A percentile compares a stretch with the other conserved stretches of the same genome.
These are phyloP conservation scores for Merluccius polli DNA, from an alignment of 2,797 vertebrate species.

Conservation along the genomic window DNA sequence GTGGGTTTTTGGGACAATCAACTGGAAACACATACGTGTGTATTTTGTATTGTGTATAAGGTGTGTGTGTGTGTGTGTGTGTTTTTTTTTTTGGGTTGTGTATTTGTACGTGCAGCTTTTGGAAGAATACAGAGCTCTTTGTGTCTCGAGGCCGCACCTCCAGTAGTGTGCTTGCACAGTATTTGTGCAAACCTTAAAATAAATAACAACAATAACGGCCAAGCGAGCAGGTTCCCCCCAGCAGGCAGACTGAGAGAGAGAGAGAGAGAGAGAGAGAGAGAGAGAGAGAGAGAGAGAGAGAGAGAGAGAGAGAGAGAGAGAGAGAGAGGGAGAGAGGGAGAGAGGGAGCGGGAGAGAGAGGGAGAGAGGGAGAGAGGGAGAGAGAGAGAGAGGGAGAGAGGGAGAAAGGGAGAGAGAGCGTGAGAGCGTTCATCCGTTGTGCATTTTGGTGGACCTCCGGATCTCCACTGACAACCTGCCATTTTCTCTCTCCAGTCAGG, in stretches of 20 bases:
- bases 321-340: no score
- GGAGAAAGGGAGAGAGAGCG: not conserved
- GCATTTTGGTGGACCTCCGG: conserved; percentile 50
- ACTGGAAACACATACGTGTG: not conserved
- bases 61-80: not conserved
- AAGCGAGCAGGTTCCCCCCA: no score
- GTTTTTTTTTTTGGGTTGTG: not conserved
- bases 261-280: not conserved
- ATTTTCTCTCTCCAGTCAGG: conserved; percentile 84
- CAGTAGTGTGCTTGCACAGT: not conserved
- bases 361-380: not conserved
- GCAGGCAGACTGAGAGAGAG: not conserved
- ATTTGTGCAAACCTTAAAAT: not conserved
- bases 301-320: no score
- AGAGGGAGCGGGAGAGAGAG: no score
- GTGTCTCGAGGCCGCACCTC: not conserved
- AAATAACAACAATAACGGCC: no score
- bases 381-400: not conserved
- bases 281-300: no score
- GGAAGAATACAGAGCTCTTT: not conserved
- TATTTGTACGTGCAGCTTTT: not conserved
- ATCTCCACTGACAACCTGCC: conserved; percentile 65
- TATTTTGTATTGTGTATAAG: not conserved
- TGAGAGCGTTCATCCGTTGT: conserved; percentile 40
- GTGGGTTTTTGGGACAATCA: not conserved